phyloP scores from a whole-genome alignment of 2,797 vertebrate species.

The Ambastaia sidthimunki region DNA sequence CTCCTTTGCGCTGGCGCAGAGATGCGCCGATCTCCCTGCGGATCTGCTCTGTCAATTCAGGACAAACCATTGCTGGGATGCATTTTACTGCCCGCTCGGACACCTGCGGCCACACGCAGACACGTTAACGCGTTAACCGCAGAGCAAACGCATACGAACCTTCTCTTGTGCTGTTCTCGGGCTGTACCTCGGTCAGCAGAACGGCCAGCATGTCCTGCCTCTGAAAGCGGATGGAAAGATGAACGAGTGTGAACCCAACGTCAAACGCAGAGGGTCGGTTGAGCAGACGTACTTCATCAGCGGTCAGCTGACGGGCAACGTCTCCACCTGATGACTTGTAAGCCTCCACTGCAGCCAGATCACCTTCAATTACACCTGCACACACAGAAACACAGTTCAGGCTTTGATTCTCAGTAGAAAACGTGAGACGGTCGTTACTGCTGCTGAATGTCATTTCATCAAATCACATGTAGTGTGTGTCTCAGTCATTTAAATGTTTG shows the following conservation, averaged over 20 bases:
- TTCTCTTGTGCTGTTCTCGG: too few relatives aligned
- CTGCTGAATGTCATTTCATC: too few relatives aligned
- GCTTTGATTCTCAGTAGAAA: too few relatives aligned
- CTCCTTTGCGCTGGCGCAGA: slow-evolving; percentile 95
- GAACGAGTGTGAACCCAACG: slow-evolving; percentile 93
- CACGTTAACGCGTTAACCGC: too few relatives aligned
- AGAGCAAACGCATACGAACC: too few relatives aligned
- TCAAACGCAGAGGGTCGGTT: slow-evolving; percentile 95
- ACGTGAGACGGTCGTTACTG: too few relatives aligned
- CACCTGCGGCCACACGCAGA: slow-evolving; percentile 76
- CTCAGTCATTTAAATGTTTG: too few relatives aligned
- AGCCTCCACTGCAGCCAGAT: slow-evolving; percentile 91
- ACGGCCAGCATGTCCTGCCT: slow-evolving; percentile 97
- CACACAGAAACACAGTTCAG: neutral
- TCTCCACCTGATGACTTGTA: slow-evolving; percentile 82
- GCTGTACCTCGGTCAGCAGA: slow-evolving; percentile 90
- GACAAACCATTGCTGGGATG: slow-evolving; percentile 97
- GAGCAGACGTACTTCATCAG: slow-evolving; percentile 94
- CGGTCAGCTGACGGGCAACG: slow-evolving; percentile 87
- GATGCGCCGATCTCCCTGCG: slow-evolving; percentile 93
- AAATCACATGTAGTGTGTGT: too few relatives aligned
- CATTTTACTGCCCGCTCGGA: slow-evolving; percentile 95
- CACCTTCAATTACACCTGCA: slow-evolving; percentile 95
- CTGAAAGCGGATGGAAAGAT: slow-evolving; percentile 97
- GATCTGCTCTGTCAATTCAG: slow-evolving; percentile 96